phyloP scores from a whole-genome alignment of 1,140 invertebrate species.

The Melanaphis sacchari region DNA sequence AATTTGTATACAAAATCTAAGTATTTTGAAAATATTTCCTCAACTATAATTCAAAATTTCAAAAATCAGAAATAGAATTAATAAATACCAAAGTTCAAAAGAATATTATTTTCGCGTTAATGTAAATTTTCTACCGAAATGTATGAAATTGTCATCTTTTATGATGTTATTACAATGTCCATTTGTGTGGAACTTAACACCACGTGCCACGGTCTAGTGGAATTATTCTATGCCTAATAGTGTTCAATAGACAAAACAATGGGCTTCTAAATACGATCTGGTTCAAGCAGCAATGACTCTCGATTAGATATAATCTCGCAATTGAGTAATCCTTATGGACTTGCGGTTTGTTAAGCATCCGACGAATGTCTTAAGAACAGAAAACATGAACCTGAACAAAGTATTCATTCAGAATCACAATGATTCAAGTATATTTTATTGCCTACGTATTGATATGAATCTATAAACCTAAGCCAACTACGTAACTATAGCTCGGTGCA shows the following conservation, averaged over 20 bases:
- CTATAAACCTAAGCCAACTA: not conserved
- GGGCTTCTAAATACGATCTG: not conserved
- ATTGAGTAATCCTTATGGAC: slow-evolving; percentile 36
- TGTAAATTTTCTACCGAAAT: not conserved
- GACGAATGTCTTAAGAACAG: not conserved
- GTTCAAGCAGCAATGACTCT: slow-evolving; percentile 32
- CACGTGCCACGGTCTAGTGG: slow-evolving; percentile 2
- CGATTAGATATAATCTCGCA: slow-evolving; percentile 35
- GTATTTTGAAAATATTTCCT: too few relatives aligned
- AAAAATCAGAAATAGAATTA: not conserved
- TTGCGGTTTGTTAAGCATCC: slow-evolving; percentile 7
- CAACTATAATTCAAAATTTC: not conserved
- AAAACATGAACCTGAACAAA: not conserved
- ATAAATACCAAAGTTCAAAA: not conserved
- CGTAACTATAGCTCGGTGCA: not conserved
- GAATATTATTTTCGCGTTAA: not conserved
- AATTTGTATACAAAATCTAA: too few relatives aligned
- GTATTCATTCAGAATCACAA: not conserved
- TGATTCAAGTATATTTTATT: not conserved
- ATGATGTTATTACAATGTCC: not conserved
- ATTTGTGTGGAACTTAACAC: slow-evolving; percentile 27
- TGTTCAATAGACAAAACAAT: slow-evolving; percentile 3
- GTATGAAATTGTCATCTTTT: not conserved
- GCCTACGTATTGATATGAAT: not conserved
- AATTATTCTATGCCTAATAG: not conserved